phyloP scores from a whole-genome alignment of 2,888 invertebrate genomes.

The Drosophila hamatofila region DNA sequence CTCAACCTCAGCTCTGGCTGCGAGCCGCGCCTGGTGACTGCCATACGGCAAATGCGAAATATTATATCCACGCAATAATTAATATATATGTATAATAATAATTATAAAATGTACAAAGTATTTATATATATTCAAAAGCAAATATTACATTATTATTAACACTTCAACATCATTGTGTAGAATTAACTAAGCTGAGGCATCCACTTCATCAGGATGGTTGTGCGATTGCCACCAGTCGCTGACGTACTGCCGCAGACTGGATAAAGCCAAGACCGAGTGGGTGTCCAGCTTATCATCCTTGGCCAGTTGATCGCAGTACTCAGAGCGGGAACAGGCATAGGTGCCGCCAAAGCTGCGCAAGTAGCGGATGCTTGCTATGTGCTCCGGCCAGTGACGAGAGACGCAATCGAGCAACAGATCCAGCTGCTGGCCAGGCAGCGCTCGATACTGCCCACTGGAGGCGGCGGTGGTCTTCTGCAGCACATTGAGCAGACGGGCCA shows the following conservation, averaged over 20 bases:
- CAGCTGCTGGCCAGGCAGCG: slow-evolving; percentile 67
- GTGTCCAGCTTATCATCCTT: slow-evolving; percentile 54
- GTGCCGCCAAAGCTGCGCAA: slow-evolving; percentile 75
- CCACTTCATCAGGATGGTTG: background rate
- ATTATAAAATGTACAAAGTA: background rate
- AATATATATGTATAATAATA: background rate
- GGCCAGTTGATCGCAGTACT: slow-evolving; percentile 71
- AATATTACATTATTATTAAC: slow-evolving; percentile 34
- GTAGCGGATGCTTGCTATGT: slow-evolving; percentile 72
- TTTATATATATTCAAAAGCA: slow-evolving; percentile 29
- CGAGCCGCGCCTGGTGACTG: slow-evolving; percentile 90
- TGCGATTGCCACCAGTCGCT: slow-evolving; percentile 72
- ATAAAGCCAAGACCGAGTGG: slow-evolving; percentile 68
- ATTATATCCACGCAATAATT: slow-evolving; percentile 86
- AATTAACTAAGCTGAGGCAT: slow-evolving; percentile 5
- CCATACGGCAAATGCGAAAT: slow-evolving; percentile 91
- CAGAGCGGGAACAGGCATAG: slow-evolving; percentile 66
- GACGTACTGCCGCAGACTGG: slow-evolving; percentile 73
- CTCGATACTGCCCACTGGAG: slow-evolving; percentile 48
- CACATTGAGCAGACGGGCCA: slow-evolving; percentile 82
- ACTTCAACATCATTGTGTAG: slow-evolving; percentile 3
- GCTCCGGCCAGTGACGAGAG: slow-evolving; percentile 74
- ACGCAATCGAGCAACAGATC: slow-evolving; percentile 78
- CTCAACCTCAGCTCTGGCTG: slow-evolving; percentile 88
- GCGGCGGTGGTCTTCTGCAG: slow-evolving; percentile 78